These are phyloP conservation scores for Leptinotarsa peninsularis DNA, from an alignment of 2,888 invertebrate species.

Conservation along the genomic window DNA sequence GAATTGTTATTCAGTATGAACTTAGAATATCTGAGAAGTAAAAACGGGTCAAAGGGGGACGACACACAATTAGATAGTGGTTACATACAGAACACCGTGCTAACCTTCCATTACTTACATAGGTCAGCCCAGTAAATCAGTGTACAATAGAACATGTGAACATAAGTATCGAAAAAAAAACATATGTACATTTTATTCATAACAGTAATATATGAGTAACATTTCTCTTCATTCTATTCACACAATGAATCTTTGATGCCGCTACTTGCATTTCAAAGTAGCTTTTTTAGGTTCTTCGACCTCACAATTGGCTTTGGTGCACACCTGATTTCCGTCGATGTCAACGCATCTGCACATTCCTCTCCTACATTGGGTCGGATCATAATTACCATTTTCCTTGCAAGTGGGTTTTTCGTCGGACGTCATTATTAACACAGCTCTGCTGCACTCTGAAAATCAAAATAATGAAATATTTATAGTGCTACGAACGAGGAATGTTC, in stretches of 20 bases:
- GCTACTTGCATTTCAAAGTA: constrained; percentile 41
- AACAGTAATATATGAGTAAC: not conserved
- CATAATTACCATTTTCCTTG: constrained; percentile 75
- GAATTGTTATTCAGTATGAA: no score
- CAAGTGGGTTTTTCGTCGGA: constrained; percentile 69
- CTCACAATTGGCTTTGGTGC: constrained; percentile 48
- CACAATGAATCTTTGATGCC: not conserved
- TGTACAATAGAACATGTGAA: no score
- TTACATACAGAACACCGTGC: no score
- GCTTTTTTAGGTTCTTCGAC: constrained; percentile 46
- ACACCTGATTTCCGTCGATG: constrained; percentile 70
- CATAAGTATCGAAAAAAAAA: no score
- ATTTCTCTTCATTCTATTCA: not conserved
- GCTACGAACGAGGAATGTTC: no score
- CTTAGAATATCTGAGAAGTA: no score
- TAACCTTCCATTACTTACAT: no score
- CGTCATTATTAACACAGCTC: constrained; percentile 66
- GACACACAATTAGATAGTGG: no score
- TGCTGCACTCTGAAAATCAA: constrained; percentile 71
- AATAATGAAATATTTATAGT: not conserved
- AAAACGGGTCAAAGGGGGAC: no score
- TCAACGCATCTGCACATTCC: constrained; percentile 76
- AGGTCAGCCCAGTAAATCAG: no score
- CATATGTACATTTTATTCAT: no score
- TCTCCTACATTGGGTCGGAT: constrained; percentile 72